These are phyloP conservation scores for Macrochelys suwanniensis DNA, from an alignment of 2,797 vertebrate species.

Conservation along the genomic window DNA sequence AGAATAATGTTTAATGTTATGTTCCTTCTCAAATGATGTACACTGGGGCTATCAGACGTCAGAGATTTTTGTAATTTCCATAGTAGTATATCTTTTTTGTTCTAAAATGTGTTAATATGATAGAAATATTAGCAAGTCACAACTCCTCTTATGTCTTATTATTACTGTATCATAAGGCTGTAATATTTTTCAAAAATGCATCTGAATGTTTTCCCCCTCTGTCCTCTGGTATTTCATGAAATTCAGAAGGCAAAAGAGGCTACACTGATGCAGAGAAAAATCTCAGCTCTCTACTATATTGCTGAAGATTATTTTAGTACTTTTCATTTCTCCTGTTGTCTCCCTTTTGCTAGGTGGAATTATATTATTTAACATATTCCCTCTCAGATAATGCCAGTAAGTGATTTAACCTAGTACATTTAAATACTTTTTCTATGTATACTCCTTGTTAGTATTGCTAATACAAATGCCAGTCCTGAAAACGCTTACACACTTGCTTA, in stretches of 20 bases:
- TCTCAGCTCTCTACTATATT: not conserved
- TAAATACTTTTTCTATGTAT: not conserved
- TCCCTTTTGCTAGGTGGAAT: not conserved
- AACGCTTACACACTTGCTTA: not conserved
- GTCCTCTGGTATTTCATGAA: not conserved
- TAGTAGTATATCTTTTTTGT: not conserved
- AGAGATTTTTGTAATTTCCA: not conserved
- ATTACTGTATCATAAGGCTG: not conserved
- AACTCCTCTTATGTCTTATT: not conserved
- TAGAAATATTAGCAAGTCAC: not conserved
- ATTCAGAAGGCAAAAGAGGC: not conserved
- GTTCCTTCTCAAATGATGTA: not conserved
- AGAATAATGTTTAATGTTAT: not conserved
- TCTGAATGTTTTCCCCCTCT: not conserved
- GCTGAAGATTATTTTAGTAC: not conserved
- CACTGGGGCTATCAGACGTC: not conserved
- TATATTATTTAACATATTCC: not conserved
- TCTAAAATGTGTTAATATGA: not conserved
- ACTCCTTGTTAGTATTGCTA: not conserved
- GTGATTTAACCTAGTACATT: not conserved
- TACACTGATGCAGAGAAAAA: not conserved
- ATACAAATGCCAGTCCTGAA: not conserved
- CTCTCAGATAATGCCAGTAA: not conserved
- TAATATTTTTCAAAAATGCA: not conserved
- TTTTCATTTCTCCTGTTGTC: not conserved